Conservation (phyloP, 64 coral and sea anemone species). For the Montipora cactus region DNA sequence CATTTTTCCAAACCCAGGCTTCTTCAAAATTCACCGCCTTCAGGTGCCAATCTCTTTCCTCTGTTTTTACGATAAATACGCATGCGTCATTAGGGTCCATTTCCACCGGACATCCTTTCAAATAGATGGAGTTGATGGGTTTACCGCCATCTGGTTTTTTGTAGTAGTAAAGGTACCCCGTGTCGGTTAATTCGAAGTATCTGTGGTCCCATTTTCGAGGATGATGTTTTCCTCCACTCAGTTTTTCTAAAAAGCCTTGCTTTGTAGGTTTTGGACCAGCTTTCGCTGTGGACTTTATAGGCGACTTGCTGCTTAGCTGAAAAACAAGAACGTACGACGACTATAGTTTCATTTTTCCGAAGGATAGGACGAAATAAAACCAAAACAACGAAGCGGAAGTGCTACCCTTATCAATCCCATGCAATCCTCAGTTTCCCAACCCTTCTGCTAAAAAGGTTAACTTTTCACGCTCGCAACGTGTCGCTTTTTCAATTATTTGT, state of each 20-base stretch:
- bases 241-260: conserved; percentile 79
- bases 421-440: no score
- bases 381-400: no score
- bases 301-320: conserved; percentile 77
- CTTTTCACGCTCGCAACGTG: no score
- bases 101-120: conserved; percentile 81
- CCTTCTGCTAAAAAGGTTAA: no score
- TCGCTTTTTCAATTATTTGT: no score
- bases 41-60: conserved; percentile 84
- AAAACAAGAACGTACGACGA: background rate
- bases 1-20: conserved; percentile 77
- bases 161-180: conserved; percentile 88
- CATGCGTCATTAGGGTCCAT: conserved; percentile 64
- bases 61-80: conserved; percentile 79
- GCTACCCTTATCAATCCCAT: no score
- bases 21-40: conserved; percentile 71
- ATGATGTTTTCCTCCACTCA: conserved; percentile 95
- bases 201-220: conserved; percentile 92
- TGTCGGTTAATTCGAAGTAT: conserved; percentile 90
- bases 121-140: conserved; percentile 95
- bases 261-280: conserved; percentile 74
- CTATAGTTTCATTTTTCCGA: no score
- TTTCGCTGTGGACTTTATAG: conserved; percentile 13
- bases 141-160: conserved; percentile 87
- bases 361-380: no score